Percentiles rank a stretch among this genome's conserved stretches.
phyloP scores from a whole-genome alignment of 2,888 invertebrate genomes.

The Cheilosia grossa region DNA sequence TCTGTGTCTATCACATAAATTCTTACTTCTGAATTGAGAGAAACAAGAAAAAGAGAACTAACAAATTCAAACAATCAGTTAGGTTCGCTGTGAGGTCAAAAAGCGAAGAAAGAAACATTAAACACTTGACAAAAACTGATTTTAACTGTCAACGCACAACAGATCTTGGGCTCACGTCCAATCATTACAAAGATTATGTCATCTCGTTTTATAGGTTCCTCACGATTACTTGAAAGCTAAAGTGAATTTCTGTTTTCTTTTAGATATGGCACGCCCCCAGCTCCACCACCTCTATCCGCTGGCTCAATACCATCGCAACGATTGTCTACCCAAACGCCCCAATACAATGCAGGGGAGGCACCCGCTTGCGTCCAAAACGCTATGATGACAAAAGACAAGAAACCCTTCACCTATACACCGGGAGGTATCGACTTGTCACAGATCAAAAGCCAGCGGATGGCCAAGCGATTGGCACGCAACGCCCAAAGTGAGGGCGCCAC shows the following conservation, averaged over 20 bases:
- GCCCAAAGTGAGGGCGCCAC: constrained; percentile 88
- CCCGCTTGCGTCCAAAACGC: constrained; percentile 96
- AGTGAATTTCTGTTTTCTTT: constrained; percentile 42
- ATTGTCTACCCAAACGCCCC: constrained; percentile 77
- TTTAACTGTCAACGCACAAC: constrained; percentile 45
- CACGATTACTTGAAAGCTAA: constrained; percentile 28
- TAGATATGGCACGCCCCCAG: constrained; percentile 83
- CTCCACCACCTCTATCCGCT: constrained; percentile 80
- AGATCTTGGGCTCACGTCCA: constrained; percentile 63
- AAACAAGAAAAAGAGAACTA: not conserved
- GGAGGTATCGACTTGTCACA: constrained; percentile 96
- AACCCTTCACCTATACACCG: constrained; percentile 98
- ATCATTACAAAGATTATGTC: constrained; percentile 54
- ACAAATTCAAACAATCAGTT: constrained; percentile 1
- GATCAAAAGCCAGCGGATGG: constrained; percentile 95
- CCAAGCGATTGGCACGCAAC: constrained; percentile 88
- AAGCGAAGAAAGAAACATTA: constrained; percentile 24
- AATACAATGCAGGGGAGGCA: constrained; percentile 85
- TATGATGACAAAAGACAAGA: constrained; percentile 98
- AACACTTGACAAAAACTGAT: constrained; percentile 52
- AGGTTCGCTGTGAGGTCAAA: constrained; percentile 41
- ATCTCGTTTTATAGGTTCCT: not conserved
- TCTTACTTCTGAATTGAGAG: not conserved
- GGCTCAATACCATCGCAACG: constrained; percentile 77
- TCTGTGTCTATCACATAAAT: constrained; percentile 11